Evolutionary conservation across 2,888 invertebrate species (phyloP).

Genomic region (Melitaea athalia): DNA sequence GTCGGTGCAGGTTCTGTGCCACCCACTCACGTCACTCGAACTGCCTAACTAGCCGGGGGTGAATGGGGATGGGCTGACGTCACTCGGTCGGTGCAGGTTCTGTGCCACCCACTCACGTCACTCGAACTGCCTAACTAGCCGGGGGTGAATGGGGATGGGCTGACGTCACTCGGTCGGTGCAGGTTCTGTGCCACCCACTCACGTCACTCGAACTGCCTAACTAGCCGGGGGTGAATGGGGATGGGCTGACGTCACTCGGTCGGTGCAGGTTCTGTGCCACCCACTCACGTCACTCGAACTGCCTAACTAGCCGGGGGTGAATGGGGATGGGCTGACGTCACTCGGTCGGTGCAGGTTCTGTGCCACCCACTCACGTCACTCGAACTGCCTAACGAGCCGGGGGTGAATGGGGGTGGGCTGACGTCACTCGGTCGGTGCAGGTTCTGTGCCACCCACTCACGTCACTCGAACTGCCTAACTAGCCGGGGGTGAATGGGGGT

Average conservation of each 20-base stretch:
- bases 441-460: slow-evolving; percentile 80
- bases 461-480: too few relatives aligned
- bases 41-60: too few relatives aligned
- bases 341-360: slow-evolving; percentile 83
- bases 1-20: slow-evolving; percentile 83
- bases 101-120: slow-evolving; percentile 50
- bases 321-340: too few relatives aligned
- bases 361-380: background rate
- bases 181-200: slow-evolving; percentile 84
- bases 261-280: slow-evolving; percentile 84
- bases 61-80: too few relatives aligned
- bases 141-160: too few relatives aligned
- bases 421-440: slow-evolving; percentile 58
- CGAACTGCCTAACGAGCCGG: too few relatives aligned
- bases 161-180: slow-evolving; percentile 41
- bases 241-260: too few relatives aligned
- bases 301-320: too few relatives aligned
- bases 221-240: too few relatives aligned
- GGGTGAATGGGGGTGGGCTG: too few relatives aligned
- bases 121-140: too few relatives aligned
- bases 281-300: background rate
- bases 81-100: slow-evolving; percentile 81
- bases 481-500: too few relatives aligned
- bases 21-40: background rate
- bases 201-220: background rate